A percentile compares a stretch with the other conserved stretches of the same genome.
Evolutionary conservation across 1,140 invertebrate genomes (phyloP).

Genomic region (Pogonomyrmex barbatus): DNA sequence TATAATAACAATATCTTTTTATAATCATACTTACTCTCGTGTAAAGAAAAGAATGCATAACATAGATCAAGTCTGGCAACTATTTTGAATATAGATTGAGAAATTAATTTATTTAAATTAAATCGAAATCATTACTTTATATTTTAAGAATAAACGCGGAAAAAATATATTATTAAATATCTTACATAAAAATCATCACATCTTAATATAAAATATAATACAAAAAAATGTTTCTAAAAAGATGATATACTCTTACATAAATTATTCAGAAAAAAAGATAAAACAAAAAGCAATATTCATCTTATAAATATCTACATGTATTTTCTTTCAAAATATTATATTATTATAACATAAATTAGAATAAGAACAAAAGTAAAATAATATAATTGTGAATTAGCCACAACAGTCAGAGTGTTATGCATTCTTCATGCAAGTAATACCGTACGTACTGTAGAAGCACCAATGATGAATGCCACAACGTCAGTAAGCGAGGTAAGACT

Average conservation of each 20-base stretch:
- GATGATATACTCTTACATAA: no score
- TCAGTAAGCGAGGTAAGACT: constrained; percentile 94
- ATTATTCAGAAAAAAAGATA: neutral
- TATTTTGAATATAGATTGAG: neutral
- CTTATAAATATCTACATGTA: neutral
- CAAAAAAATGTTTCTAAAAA: no score
- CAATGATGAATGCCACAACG: constrained; percentile 92
- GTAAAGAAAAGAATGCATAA: neutral
- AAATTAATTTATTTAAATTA: constrained; percentile 14
- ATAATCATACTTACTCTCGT: neutral
- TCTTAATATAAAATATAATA: no score
- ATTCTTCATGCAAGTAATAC: constrained; percentile 10
- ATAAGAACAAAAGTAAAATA: constrained; percentile 5
- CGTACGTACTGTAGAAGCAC: constrained; percentile 88
- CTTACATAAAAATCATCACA: neutral
- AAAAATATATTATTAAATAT: neutral
- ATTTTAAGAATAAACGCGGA: neutral
- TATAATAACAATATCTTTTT: neutral
- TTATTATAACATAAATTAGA: neutral
- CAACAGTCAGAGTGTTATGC: neutral
- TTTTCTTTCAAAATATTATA: neutral
- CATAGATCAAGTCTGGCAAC: neutral
- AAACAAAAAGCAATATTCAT: neutral
- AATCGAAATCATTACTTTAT: neutral
- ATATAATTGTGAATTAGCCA: neutral